Base-by-base conservation (phyloP, 2,888 invertebrate species). In the Glaucopsyche alexis region DNA sequence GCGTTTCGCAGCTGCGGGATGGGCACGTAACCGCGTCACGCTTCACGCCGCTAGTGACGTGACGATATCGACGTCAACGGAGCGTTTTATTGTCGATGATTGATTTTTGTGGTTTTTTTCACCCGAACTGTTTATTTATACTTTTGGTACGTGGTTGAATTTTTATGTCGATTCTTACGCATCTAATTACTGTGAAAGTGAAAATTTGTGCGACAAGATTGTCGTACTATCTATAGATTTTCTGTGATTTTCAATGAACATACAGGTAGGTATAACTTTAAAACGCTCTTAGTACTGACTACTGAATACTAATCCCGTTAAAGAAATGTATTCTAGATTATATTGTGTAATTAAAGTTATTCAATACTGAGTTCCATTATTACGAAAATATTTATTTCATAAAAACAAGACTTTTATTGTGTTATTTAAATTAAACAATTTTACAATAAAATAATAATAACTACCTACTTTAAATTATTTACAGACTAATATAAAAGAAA, bases 1-100 rank as follows among this genome's bases (percentile, higher is more conserved):
- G 79, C 75, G 80, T 82, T 82, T 82, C 81, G 80, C 80, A 80
- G 76, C 79, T 74, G 76, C 75, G 76, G 78, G 77, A 80, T 81
- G 76, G 80, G 81, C 87, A 87, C 87, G 87, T 87, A 85, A 81
- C 80, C 77, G 80, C 76, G 74, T 86, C 81, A 87, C 85, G 85
- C 82, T 84, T 83, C 80, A 80, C 81, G 85, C 80, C 75, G 80
- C 78, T 84, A 82, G 83, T 82, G 87, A 87, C 87, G 88, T 87
- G 88, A 87, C 87, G 80, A 85, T 88, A 87, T 87, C 80, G 85
- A 79, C 79, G 78, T 79, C 80, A 82, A 81, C 76, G 80, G 81
- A 80, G 82, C 82, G 80, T 77, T 79, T 81, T 78, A 79, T 79
- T 78, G 80, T 81, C 80, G 79, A 78, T 79, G 77, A 80, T 79